Evolutionary conservation across 2,888 invertebrate genomes (phyloP).

Genomic region (Chymomyza procnemis): DNA sequence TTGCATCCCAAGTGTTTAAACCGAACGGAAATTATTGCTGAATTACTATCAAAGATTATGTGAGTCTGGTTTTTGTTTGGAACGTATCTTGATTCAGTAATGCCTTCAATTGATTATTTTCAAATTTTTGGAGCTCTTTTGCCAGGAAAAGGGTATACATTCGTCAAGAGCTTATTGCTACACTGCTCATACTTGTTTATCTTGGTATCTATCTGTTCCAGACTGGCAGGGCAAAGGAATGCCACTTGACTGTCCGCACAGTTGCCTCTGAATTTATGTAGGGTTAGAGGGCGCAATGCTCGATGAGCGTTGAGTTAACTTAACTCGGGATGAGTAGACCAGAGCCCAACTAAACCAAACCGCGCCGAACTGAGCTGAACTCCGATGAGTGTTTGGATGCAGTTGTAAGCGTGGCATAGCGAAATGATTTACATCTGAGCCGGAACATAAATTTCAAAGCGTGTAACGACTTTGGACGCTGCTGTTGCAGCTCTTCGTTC

Average conservation of each 20-base stretch:
- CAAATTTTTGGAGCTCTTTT: too few relatives aligned
- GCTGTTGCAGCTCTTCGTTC: conserved; percentile 16
- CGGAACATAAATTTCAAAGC: conserved; percentile 51
- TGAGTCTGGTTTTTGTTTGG: too few relatives aligned
- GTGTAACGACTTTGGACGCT: conserved; percentile 55
- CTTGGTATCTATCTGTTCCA: not conserved
- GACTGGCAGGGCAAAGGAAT: conserved; percentile 45
- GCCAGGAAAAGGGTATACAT: not conserved
- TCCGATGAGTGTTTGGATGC: conserved; percentile 9
- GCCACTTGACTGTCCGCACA: conserved; percentile 69
- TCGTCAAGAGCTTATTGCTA: not conserved
- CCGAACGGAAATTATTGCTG: too few relatives aligned
- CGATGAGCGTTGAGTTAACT: conserved; percentile 55
- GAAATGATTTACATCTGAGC: conserved; percentile 76
- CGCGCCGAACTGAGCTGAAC: conserved; percentile 13
- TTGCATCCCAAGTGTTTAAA: too few relatives aligned
- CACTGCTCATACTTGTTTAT: not conserved
- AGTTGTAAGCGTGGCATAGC: conserved; percentile 66
- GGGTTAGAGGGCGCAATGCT: conserved; percentile 74
- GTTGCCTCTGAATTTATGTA: conserved; percentile 65
- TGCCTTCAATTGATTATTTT: too few relatives aligned
- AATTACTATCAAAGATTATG: too few relatives aligned
- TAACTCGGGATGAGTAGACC: not conserved
- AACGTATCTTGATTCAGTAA: too few relatives aligned
- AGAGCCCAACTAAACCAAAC: not conserved